These are phyloP conservation scores for Crenichthys baileyi DNA, from an alignment of 2,797 vertebrate species.

Conservation along the genomic window DNA sequence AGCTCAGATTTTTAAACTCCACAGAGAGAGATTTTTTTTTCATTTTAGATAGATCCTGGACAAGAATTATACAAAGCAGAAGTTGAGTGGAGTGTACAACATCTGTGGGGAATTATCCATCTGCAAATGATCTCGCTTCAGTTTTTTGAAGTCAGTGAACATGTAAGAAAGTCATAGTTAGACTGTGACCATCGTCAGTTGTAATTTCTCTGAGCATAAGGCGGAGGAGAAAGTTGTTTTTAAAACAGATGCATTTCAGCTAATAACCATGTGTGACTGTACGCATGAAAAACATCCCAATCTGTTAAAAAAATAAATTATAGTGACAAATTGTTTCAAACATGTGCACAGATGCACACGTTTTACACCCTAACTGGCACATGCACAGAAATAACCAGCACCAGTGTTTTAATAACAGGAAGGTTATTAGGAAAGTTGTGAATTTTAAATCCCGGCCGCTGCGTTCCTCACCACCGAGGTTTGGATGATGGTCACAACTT, in stretches of 20 bases:
- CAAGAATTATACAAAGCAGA: conserved; percentile 49
- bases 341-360: conserved; percentile 2
- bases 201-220: conserved; percentile 60
- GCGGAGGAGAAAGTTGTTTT: conserved; percentile 55
- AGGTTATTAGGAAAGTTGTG: conserved; percentile 47
- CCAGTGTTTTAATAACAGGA: conserved; percentile 36
- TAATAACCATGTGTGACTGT: conserved; percentile 68
- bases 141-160: conserved; percentile 47
- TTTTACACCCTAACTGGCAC: conserved; percentile 16
- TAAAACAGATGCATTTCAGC: conserved; percentile 64
- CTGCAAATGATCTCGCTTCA: conserved; percentile 62
- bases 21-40: conserved; percentile 23
- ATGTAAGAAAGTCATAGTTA: conserved; percentile 60
- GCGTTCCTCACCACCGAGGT: conserved; percentile 51
- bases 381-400: conserved; percentile 33
- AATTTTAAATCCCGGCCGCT: conserved; percentile 54
- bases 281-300: conserved; percentile 72
- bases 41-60: conserved; percentile 38
- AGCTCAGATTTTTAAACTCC: conserved; percentile 40
- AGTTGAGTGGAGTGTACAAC: conserved; percentile 45
- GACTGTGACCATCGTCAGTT: conserved; percentile 55
- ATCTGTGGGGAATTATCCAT: conserved; percentile 68
- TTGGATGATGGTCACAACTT: conserved; percentile 74
- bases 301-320: conserved; percentile 65
- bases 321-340: conserved; percentile 50